These are phyloP conservation scores for Bombus vancouverensis DNA, from an alignment of 1,140 invertebrate species.

Conservation along the genomic window DNA sequence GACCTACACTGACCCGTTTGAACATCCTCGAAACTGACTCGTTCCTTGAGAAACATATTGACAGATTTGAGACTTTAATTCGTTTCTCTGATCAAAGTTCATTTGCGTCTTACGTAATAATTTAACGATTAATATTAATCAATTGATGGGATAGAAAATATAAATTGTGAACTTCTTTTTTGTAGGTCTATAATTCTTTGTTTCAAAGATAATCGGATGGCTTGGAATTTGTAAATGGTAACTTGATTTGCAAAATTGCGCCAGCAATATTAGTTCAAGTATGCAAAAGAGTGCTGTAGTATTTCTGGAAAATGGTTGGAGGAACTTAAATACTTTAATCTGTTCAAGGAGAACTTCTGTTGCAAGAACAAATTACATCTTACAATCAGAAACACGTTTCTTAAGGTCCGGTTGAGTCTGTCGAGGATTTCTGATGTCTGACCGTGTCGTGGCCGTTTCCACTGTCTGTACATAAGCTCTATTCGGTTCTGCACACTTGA, in stretches of 20 bases:
- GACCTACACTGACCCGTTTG: background rate
- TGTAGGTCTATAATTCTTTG: background rate
- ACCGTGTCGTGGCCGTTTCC: background rate
- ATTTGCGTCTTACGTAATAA: background rate
- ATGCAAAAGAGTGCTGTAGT: too few relatives aligned
- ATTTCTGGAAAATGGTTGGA: too few relatives aligned
- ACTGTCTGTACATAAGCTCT: conserved; percentile 34
- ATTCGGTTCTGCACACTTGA: conserved; percentile 34
- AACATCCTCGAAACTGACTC: background rate
- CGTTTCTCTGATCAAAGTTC: background rate
- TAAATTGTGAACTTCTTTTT: background rate
- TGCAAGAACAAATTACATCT: background rate
- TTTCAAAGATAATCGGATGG: background rate
- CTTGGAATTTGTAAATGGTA: background rate
- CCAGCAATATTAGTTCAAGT: too few relatives aligned
- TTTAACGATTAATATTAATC: background rate
- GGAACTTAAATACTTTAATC: background rate
- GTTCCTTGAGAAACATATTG: background rate
- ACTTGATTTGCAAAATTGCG: too few relatives aligned
- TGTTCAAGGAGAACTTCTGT: background rate
- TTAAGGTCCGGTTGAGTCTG: background rate
- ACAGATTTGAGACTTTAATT: background rate
- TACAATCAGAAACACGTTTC: background rate
- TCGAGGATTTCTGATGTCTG: background rate
- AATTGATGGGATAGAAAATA: background rate